Percentiles rank a stretch among this genome's conserved stretches.
Evolutionary conservation across 2,888 invertebrate species (phyloP).

Genomic region (Abrostola triplasia): DNA sequence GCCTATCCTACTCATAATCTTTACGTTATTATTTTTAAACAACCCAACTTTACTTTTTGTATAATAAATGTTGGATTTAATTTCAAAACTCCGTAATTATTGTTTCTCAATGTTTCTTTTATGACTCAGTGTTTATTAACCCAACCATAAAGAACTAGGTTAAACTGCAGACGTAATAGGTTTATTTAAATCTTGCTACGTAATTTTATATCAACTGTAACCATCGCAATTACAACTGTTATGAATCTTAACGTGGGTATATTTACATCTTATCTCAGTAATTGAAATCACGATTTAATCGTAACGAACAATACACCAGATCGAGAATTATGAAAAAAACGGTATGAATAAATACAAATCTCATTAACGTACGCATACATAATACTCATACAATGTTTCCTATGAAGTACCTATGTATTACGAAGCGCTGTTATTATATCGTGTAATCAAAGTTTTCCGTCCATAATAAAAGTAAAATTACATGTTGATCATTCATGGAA

Average conservation of each 20-base stretch:
- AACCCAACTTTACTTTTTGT: too few relatives aligned
- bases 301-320: conserved; percentile 58
- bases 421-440: conserved; percentile 58
- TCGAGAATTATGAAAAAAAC: conserved; percentile 65
- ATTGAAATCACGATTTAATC: conserved; percentile 82
- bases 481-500: conserved; percentile 60
- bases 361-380: conserved; percentile 65
- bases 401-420: conserved; percentile 58
- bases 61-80: conserved; percentile 8
- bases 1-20: not conserved
- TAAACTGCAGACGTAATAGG: conserved; percentile 34
- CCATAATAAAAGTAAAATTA: conserved; percentile 75
- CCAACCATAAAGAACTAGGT: conserved; percentile 32
- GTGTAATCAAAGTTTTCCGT: conserved; percentile 70
- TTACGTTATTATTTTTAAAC: not conserved
- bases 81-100: conserved; percentile 29
- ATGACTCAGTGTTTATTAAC: conserved; percentile 24
- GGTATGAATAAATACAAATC: conserved; percentile 81
- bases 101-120: conserved; percentile 25
- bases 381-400: conserved; percentile 56
- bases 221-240: conserved; percentile 56
- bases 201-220: conserved; percentile 48
- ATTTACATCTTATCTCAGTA: conserved; percentile 76
- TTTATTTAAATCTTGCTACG: conserved; percentile 45
- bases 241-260: conserved; percentile 56